Evolutionary conservation across 2,888 invertebrate genomes (phyloP).

Genomic region (Pycnomerus fuliginosus): DNA sequence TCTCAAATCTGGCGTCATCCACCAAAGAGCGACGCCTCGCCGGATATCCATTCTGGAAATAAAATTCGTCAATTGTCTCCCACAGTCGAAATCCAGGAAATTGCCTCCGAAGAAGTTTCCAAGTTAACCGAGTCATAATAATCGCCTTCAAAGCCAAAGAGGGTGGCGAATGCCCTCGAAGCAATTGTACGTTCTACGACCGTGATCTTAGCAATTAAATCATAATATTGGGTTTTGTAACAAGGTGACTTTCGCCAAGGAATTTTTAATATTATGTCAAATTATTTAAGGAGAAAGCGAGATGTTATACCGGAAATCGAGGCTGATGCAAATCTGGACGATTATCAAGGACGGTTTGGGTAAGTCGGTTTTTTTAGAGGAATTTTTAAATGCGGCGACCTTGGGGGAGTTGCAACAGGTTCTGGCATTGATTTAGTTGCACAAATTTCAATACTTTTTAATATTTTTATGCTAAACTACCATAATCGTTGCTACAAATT

Average conservation of each 20-base stretch:
- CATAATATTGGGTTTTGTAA: too few relatives aligned
- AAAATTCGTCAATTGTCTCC: constrained; percentile 38
- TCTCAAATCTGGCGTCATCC: constrained; percentile 97
- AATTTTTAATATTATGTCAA: too few relatives aligned
- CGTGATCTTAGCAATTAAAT: constrained; percentile 47
- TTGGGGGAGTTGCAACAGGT: too few relatives aligned
- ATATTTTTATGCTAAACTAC: too few relatives aligned
- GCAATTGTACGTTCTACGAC: constrained; percentile 46
- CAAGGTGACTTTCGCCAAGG: too few relatives aligned
- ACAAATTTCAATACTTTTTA: too few relatives aligned
- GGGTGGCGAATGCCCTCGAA: constrained; percentile 21
- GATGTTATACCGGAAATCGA: too few relatives aligned
- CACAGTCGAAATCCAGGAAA: constrained; percentile 46
- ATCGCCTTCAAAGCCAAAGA: constrained; percentile 1
- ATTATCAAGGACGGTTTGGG: constrained; percentile 7
- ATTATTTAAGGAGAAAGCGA: too few relatives aligned
- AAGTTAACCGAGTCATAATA: constrained; percentile 3
- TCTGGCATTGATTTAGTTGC: too few relatives aligned
- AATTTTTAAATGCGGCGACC: too few relatives aligned
- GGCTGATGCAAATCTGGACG: too few relatives aligned
- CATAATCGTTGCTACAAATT: too few relatives aligned
- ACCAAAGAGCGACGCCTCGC: constrained; percentile 93
- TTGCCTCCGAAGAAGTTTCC: constrained; percentile 28
- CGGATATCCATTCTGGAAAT: constrained; percentile 91
- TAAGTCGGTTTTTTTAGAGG: constrained; percentile 4